Evolutionary conservation across 2,797 vertebrate species (phyloP).

Genomic region (Balearica regulorum): DNA sequence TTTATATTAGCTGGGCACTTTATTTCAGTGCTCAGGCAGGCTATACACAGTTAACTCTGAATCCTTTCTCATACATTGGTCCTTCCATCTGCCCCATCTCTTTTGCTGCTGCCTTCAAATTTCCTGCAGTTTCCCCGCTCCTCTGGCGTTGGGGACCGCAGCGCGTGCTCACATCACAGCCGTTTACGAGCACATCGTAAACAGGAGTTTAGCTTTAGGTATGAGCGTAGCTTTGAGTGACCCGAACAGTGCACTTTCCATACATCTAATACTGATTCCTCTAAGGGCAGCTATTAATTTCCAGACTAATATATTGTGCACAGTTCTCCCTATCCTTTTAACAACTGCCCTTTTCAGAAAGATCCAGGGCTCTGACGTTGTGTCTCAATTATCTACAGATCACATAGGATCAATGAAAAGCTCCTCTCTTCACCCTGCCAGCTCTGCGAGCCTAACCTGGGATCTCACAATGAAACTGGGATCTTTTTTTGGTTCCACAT

Average conservation of each 20-base stretch:
- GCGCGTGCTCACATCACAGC: neutral
- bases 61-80: neutral
- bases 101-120: neutral
- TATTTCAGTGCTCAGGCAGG: neutral
- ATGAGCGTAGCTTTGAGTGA: neutral
- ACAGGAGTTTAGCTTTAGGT: neutral
- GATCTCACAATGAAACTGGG: neutral
- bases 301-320: neutral
- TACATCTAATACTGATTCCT: accelerated
- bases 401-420: neutral
- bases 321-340: neutral
- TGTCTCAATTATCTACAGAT: neutral
- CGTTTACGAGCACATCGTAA: neutral
- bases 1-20: neutral
- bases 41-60: neutral
- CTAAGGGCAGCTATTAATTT: neutral
- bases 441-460: neutral
- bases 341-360: neutral
- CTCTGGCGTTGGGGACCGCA: neutral
- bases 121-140: neutral
- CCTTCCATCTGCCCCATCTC: neutral
- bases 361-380: neutral
- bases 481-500: neutral
- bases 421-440: neutral
- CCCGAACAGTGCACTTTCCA: neutral